Evolutionary conservation across 2,797 vertebrate species (phyloP).

Genomic region (Gymnoscopelus microlampas): DNA sequence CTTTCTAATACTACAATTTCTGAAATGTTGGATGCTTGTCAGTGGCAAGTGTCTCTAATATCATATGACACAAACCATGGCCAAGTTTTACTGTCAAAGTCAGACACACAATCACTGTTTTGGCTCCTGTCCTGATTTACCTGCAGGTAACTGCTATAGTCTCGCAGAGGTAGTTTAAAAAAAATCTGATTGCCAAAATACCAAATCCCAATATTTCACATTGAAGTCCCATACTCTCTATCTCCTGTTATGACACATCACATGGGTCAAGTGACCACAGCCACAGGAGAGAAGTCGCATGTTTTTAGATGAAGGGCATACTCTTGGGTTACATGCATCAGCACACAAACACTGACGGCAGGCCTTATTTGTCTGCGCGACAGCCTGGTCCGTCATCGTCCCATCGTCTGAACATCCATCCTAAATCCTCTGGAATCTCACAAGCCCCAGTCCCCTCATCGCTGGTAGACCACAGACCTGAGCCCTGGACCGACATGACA

Average conservation of each 20-base stretch:
- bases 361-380: slow-evolving; percentile 50
- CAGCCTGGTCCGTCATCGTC: background rate
- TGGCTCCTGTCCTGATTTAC: background rate
- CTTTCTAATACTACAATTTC: no score
- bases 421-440: slow-evolving; percentile 53
- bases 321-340: slow-evolving; percentile 35
- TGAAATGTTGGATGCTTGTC: no score
- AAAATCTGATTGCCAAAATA: background rate
- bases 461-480: slow-evolving; percentile 44
- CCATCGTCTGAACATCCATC: slow-evolving; percentile 27
- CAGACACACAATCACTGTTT: background rate
- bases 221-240: background rate
- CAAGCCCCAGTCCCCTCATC: slow-evolving; percentile 39
- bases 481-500: slow-evolving; percentile 44
- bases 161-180: background rate
- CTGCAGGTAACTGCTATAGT: background rate
- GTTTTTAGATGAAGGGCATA: slow-evolving; percentile 21
- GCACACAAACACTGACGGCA: slow-evolving; percentile 14
- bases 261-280: slow-evolving; percentile 15
- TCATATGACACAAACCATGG: no score
- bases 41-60: no score
- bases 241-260: slow-evolving; percentile 16
- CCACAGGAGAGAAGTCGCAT: slow-evolving; percentile 16
- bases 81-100: no score
- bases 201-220: background rate